These are phyloP conservation scores for Taxidea taxus DNA, from an alignment of 2,113 vertebrate species.

Conservation along the genomic window DNA sequence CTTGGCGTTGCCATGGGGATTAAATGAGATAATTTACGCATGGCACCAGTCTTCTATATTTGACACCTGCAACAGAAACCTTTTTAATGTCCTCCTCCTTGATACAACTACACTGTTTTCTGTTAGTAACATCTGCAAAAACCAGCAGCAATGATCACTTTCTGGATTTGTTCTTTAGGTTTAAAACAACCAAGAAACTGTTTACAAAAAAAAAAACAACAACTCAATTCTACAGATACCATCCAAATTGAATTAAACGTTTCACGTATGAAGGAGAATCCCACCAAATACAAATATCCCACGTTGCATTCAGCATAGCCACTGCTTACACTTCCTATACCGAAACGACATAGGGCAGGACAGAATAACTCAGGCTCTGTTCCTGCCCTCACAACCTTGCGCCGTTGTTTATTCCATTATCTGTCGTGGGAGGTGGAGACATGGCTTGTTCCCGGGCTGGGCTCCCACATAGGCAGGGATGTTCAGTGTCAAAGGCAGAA, in stretches of 20 bases:
- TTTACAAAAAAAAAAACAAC: background rate
- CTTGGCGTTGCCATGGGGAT: background rate
- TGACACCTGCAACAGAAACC: background rate
- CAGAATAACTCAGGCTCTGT: background rate
- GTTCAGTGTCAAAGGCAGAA: background rate
- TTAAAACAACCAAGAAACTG: background rate
- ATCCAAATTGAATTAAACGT: background rate
- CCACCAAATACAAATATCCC: background rate
- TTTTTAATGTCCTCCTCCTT: background rate
- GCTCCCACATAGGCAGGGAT: background rate
- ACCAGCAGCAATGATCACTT: background rate
- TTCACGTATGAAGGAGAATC: background rate
- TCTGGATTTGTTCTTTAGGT: background rate
- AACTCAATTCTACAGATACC: background rate
- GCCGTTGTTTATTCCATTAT: background rate
- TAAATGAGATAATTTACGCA: background rate
- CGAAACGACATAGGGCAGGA: background rate
- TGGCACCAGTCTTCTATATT: background rate
- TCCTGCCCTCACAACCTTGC: background rate
- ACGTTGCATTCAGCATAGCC: background rate
- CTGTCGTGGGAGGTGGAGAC: background rate
- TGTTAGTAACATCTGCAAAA: background rate
- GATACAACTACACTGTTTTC: background rate
- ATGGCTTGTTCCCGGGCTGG: background rate
- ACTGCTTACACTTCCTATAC: background rate